These are phyloP conservation scores for Nasonia vitripennis DNA, from an alignment of 1,140 invertebrate genomes.

Conservation along the genomic window DNA sequence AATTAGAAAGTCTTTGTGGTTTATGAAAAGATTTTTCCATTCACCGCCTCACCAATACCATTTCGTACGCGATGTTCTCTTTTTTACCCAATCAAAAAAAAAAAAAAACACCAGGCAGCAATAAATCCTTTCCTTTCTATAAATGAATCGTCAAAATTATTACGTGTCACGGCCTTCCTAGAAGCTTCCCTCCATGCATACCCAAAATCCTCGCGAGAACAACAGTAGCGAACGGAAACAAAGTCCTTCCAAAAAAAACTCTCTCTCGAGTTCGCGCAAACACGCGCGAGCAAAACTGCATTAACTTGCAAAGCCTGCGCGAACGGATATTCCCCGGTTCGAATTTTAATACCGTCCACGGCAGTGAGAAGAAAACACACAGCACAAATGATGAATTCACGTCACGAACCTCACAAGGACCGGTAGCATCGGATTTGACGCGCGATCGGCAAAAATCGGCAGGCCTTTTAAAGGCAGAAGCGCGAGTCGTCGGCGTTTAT, in stretches of 20 bases:
- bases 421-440: not conserved
- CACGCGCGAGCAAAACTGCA: not conserved
- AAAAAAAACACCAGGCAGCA: not conserved
- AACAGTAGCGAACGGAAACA: not conserved
- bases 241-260: not conserved
- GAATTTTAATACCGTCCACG: constrained; percentile 37
- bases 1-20: not conserved
- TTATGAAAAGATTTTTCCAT: not conserved
- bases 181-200: not conserved
- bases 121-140: not conserved
- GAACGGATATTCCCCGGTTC: constrained; percentile 31
- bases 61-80: not conserved
- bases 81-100: not conserved
- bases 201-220: not conserved
- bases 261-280: not conserved
- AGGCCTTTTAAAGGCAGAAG: not conserved
- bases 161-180: not conserved
- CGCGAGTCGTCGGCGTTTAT: not conserved
- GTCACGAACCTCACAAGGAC: constrained; percentile 11
- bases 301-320: constrained; percentile 40
- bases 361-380: not conserved
- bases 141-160: not conserved
- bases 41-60: not conserved
- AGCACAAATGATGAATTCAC: constrained; percentile 24
- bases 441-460: not conserved